Evolutionary conservation across 2,113 vertebrate genomes (phyloP), one percentile per base, ranked within the genome.

Genomic region (Scytalopus superciliaris): DNA sequence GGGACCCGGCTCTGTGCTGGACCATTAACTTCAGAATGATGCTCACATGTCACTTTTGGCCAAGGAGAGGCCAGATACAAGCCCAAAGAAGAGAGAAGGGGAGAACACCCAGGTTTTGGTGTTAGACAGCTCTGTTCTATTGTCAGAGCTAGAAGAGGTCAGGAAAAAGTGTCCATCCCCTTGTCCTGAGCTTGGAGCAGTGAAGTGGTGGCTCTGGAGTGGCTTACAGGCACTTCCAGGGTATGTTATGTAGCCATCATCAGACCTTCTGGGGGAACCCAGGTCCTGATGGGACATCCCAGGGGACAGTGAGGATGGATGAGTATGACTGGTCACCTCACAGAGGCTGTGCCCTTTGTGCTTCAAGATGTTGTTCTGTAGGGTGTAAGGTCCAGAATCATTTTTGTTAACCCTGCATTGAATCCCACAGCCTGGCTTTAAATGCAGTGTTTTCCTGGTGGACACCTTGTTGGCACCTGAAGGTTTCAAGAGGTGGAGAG

Each of bases 21-120:
- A 53, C 80, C 80, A 96, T 94, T 94, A 94, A 91, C 76, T 70
- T 82, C 80, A 44, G 56, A 66, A 59, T 0, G 10, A 72, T 45
- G 44, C 23, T 53, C 7, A 4, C 0, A 0, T 10, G 40, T 53
- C 4, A 0, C 47, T 1, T 1, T 12, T 84, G 44, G 64, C 40
- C 50, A 33, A 45, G 50, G 40, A 64, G 66, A 60, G 50, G 35
- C 33, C 40, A 30, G 40, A 47, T 45, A 28, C 37, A n/a, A 93
- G 30, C 22, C 74, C 39, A 44, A 35, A 90, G 39, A 28, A 62
- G 19, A 72, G 17, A 25, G 35, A 79, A 64, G 42, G 18, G 31
- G 19, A 50, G 37, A 49, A 33, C 15, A 53, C 14, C 47, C 44
- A 47, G 16, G 19, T 49, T 69, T 56, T 1, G 1, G 19, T 73